Conservation (phyloP, 2,888 invertebrate genomes). For the Drosophila sordidula region DNA sequence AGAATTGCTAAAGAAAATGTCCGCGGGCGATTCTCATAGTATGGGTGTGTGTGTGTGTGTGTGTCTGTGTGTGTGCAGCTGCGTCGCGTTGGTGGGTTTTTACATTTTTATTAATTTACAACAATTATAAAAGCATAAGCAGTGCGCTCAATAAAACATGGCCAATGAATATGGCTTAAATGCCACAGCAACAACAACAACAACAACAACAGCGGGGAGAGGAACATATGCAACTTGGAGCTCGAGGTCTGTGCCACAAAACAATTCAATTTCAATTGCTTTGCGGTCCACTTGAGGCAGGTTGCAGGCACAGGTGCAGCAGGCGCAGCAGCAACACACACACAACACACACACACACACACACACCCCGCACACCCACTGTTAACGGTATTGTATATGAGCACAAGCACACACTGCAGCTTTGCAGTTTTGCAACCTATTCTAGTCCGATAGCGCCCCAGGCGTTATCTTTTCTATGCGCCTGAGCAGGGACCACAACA, state of each 20-base stretch:
- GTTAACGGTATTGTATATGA: slow-evolving; percentile 77
- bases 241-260: slow-evolving; percentile 59
- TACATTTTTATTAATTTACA: slow-evolving; percentile 73
- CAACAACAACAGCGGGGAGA: slow-evolving; percentile 34
- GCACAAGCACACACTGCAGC: slow-evolving; percentile 30
- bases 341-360: slow-evolving; percentile 27
- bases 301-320: slow-evolving; percentile 63
- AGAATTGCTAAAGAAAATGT: slow-evolving; percentile 62
- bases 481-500: slow-evolving; percentile 37
- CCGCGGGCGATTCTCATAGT: slow-evolving; percentile 73
- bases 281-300: slow-evolving; percentile 77
- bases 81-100: slow-evolving; percentile 25
- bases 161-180: slow-evolving; percentile 60
- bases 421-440: slow-evolving; percentile 82
- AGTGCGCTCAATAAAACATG: slow-evolving; percentile 73
- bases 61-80: slow-evolving; percentile 23
- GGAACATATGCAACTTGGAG: slow-evolving; percentile 48
- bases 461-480: slow-evolving; percentile 84
- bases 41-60: slow-evolving; percentile 6
- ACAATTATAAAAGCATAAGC: slow-evolving; percentile 76
- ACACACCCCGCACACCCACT: slow-evolving; percentile 31
- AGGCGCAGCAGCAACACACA: slow-evolving; percentile 39
- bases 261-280: slow-evolving; percentile 79
- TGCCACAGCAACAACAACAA: slow-evolving; percentile 41
- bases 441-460: slow-evolving; percentile 77